A percentile compares a stretch with the other conserved stretches of the same genome.
These are phyloP conservation scores for Globicephala melas DNA, from an alignment of 2,113 vertebrate species.

Conservation along the genomic window DNA sequence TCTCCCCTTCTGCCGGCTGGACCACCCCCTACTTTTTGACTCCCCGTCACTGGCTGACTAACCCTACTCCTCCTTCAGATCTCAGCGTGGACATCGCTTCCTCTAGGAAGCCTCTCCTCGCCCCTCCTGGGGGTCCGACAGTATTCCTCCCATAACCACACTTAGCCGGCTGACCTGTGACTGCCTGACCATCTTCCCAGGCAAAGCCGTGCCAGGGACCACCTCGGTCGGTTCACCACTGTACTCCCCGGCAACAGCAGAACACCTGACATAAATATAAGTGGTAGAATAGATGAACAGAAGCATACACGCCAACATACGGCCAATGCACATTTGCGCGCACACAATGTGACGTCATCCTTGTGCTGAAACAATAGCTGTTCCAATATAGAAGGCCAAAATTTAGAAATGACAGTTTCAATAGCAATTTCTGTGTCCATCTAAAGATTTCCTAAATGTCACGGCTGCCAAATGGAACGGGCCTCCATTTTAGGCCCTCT, in stretches of 20 bases:
- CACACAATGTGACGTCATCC: background rate
- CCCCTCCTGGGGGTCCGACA: background rate
- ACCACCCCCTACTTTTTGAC: background rate
- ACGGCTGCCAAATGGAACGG: slow-evolving; percentile 46
- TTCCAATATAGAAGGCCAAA: background rate
- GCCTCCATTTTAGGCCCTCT: slow-evolving; percentile 5
- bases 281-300: background rate
- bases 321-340: fast-evolving
- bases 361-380: background rate
- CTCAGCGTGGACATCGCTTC: background rate
- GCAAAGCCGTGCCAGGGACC: background rate
- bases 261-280: background rate
- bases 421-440: slow-evolving; percentile 53
- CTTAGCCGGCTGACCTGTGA: too few species aligned
- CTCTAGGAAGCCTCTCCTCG: background rate
- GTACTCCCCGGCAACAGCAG: background rate
- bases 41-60: background rate
- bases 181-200: background rate
- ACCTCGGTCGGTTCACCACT: background rate
- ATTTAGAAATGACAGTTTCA: slow-evolving; percentile 37
- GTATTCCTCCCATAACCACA: background rate
- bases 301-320: background rate
- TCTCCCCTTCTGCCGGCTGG: background rate
- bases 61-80: background rate
- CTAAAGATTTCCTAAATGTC: slow-evolving; percentile 62